Evolutionary conservation across 64 coral and sea anemone genomes (phyloP).

Genomic region (Montipora sp.): DNA sequence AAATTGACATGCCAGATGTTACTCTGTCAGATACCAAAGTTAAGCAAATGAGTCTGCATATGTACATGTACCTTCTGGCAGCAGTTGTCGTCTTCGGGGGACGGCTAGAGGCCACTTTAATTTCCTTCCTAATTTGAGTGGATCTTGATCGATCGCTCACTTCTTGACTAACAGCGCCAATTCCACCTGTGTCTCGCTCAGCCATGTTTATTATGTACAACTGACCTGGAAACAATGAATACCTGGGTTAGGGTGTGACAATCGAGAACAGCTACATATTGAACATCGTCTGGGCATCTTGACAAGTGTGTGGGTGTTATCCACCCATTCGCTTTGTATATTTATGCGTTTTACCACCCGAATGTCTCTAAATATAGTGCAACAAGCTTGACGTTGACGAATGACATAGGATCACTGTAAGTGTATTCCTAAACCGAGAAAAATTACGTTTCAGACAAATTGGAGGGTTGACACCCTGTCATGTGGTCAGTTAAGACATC

Average conservation of each 20-base stretch:
- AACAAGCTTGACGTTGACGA: no score
- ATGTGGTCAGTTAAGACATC: neutral
- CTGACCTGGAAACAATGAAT: neutral
- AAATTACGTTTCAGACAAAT: no score
- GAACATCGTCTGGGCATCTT: no score
- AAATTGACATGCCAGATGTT: no score
- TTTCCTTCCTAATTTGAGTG: conserved; percentile 45
- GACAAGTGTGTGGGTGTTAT: neutral
- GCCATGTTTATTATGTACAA: neutral
- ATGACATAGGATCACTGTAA: no score
- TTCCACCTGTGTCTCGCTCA: neutral
- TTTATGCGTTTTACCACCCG: no score
- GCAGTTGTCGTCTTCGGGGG: conserved; percentile 26
- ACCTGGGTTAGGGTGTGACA: neutral
- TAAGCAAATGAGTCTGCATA: no score
- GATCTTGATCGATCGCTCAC: neutral
- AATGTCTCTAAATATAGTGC: no score
- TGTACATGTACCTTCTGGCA: neutral
- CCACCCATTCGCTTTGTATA: neutral
- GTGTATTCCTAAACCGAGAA: no score
- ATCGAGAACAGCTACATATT: neutral
- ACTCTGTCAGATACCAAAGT: no score
- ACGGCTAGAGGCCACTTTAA: conserved; percentile 17
- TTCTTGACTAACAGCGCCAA: neutral
- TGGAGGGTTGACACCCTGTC: neutral